Conservation (phyloP, 2,797 vertebrate genomes). For the Semaprochilodus insignis region DNA sequence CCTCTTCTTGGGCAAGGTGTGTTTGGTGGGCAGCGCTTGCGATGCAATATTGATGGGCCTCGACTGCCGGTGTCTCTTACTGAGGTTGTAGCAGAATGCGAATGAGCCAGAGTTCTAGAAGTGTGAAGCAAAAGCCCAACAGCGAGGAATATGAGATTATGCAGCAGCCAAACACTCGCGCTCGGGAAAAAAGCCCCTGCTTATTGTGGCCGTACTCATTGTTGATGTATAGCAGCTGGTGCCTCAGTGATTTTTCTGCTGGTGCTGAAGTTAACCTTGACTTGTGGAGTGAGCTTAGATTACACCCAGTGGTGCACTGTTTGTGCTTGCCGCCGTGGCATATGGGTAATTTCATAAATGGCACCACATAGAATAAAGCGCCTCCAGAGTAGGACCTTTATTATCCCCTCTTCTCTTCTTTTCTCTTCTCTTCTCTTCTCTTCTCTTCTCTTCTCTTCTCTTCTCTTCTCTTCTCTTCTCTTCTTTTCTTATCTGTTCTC, state of each 20-base stretch:
- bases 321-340: slow-evolving; percentile 23
- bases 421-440: not conserved
- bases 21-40: slow-evolving; percentile 34
- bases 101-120: slow-evolving; percentile 38
- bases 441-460: not conserved
- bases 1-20: slow-evolving; percentile 24
- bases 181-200: not conserved
- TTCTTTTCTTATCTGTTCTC: not conserved
- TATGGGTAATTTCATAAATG: slow-evolving; percentile 44
- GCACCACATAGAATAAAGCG: not conserved
- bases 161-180: slow-evolving; percentile 5
- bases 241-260: slow-evolving; percentile 6
- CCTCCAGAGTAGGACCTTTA: not conserved
- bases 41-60: slow-evolving; percentile 43
- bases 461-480: not conserved
- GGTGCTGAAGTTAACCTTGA: slow-evolving; percentile 41
- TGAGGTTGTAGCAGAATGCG: slow-evolving; percentile 35
- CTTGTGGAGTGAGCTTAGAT: slow-evolving; percentile 32
- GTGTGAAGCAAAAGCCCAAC: slow-evolving; percentile 12
- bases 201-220: not conserved
- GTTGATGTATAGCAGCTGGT: slow-evolving; percentile 18
- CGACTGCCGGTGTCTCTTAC: not conserved
- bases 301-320: slow-evolving; percentile 25
- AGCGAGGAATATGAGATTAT: slow-evolving; percentile 26
- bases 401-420: not conserved